A percentile compares a stretch with the other conserved stretches of the same genome.
Conservation (phyloP, 2,888 invertebrate genomes). For the Polydrusus cervinus region DNA sequence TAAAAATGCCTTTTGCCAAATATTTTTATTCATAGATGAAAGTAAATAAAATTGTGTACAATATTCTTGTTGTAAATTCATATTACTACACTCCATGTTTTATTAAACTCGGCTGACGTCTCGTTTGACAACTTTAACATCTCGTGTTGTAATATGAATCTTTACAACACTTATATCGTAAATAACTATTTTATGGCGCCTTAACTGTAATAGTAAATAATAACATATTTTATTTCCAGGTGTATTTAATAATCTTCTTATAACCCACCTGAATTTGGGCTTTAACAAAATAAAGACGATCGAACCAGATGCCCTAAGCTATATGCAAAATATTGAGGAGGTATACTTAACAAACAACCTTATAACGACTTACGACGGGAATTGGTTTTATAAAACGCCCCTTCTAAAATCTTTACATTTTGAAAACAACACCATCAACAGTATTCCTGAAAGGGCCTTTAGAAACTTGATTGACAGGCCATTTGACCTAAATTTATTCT, state of each 20-base stretch:
- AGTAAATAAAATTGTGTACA: too few species aligned
- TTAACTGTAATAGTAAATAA: background rate
- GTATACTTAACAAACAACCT: constrained; percentile 43
- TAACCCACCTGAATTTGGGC: constrained; percentile 38
- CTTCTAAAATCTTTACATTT: constrained; percentile 46
- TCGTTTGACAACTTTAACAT: too few species aligned
- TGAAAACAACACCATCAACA: constrained; percentile 50
- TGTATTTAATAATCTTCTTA: constrained; percentile 43
- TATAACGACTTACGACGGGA: constrained; percentile 33
- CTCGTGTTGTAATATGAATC: too few species aligned
- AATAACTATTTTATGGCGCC: too few species aligned
- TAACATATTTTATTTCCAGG: constrained; percentile 30
- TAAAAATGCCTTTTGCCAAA: too few species aligned
- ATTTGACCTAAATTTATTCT: constrained; percentile 39
- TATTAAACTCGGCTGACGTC: too few species aligned
- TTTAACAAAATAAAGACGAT: constrained; percentile 39
- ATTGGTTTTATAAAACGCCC: constrained; percentile 49
- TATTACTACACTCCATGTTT: too few species aligned
- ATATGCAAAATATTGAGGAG: constrained; percentile 47
- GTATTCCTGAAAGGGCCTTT: constrained; percentile 46
- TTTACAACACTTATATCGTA: too few species aligned
- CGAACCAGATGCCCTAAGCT: constrained; percentile 42
- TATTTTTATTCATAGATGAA: too few species aligned
- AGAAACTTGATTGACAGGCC: constrained; percentile 44
- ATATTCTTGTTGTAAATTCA: too few species aligned